Percentiles rank a stretch among this genome's conserved stretches.
These are phyloP conservation scores for Drosophila cognata DNA, from an alignment of 2,888 invertebrate genomes.

Conservation along the genomic window DNA sequence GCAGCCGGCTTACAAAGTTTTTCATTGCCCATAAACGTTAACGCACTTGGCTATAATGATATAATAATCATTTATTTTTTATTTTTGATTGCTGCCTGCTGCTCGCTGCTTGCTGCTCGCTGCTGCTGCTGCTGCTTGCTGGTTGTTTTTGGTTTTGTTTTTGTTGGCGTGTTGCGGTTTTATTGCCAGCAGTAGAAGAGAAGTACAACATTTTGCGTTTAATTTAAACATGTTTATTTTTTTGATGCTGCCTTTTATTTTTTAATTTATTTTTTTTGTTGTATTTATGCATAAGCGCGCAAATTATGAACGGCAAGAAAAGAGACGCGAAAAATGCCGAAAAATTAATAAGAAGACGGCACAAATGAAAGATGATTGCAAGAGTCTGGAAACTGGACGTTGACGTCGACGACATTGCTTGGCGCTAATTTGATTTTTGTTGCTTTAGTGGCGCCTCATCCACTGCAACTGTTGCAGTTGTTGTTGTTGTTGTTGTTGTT, in stretches of 20 bases:
- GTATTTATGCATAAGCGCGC: slow-evolving; percentile 66
- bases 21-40: slow-evolving; percentile 76
- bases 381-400: slow-evolving; percentile 35
- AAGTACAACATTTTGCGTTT: slow-evolving; percentile 60
- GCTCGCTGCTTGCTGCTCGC: neutral
- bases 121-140: neutral
- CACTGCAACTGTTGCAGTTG: slow-evolving; percentile 70
- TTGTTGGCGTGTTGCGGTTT: slow-evolving; percentile 45
- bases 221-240: slow-evolving; percentile 52
- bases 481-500: slow-evolving; percentile 49
- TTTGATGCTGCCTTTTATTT: slow-evolving; percentile 6
- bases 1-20: slow-evolving; percentile 36
- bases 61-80: slow-evolving; percentile 58
- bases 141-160: slow-evolving; percentile 16
- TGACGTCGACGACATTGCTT: slow-evolving; percentile 44
- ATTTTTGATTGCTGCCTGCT: slow-evolving; percentile 22
- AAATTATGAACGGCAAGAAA: slow-evolving; percentile 59
- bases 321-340: slow-evolving; percentile 30
- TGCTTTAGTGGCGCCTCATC: slow-evolving; percentile 71
- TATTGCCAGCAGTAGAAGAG: slow-evolving; percentile 52
- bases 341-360: slow-evolving; percentile 55
- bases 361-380: slow-evolving; percentile 1
- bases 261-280: slow-evolving; percentile 11
- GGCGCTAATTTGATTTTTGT: slow-evolving; percentile 79
- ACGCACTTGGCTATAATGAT: slow-evolving; percentile 71